These are phyloP conservation scores for Mastigias papua DNA, from an alignment of 30 jellyfish, hydroid and myxozoan genomes.

Conservation along the genomic window DNA sequence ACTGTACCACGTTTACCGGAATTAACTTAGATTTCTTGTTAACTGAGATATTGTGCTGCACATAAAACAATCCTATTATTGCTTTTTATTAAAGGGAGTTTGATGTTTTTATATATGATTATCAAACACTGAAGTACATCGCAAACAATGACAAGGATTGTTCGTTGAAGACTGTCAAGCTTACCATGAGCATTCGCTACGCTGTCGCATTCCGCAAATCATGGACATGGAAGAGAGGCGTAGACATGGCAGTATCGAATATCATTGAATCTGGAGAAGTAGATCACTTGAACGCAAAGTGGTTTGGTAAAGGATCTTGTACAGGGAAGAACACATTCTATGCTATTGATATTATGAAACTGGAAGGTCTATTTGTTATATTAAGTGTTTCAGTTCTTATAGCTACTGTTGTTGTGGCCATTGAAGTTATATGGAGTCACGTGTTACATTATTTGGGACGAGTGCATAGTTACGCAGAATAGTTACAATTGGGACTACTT, in stretches of 20 bases:
- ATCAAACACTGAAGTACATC: neutral
- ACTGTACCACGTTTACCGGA: no score
- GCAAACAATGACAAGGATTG: neutral
- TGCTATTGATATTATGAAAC: neutral
- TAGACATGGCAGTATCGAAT: constrained; percentile 4
- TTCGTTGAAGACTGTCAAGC: neutral
- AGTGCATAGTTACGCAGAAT: no score
- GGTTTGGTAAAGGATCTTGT: constrained; percentile 1
- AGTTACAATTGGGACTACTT: no score
- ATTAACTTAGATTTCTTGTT: no score
- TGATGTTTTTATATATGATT: neutral
- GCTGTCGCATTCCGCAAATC: neutral
- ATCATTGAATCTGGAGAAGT: constrained; percentile 12
- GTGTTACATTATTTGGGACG: no score
- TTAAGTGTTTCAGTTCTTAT: neutral
- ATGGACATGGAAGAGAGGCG: constrained; percentile 20
- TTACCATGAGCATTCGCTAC: neutral
- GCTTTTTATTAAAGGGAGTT: neutral
- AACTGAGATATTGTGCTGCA: no score
- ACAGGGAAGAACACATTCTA: neutral
- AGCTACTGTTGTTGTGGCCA: neutral
- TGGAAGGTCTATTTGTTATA: neutral
- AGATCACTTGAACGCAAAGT: neutral
- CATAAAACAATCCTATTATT: no score
- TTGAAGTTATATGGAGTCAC: neutral